These are phyloP conservation scores for Protonibea diacanthus DNA, from an alignment of 2,797 vertebrate species.

Conservation along the genomic window DNA sequence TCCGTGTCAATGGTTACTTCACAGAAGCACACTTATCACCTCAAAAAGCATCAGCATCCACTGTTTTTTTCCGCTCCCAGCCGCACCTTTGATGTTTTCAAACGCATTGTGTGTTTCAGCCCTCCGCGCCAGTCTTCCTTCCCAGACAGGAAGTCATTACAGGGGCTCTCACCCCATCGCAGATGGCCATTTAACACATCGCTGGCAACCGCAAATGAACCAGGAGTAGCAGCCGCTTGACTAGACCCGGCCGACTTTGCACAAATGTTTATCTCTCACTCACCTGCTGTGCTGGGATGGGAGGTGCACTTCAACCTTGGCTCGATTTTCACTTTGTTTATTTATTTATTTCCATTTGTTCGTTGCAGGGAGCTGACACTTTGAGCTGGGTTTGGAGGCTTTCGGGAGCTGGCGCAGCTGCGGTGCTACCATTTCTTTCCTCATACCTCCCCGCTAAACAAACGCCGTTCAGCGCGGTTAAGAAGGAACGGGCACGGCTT, in stretches of 20 bases:
- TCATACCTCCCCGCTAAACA: conserved; percentile 22
- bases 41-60: conserved; percentile 8
- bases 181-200: conserved; percentile 86
- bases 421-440: background rate
- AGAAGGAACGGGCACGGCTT: background rate
- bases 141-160: conserved; percentile 80
- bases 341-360: conserved; percentile 50
- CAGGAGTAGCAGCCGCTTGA: conserved; percentile 70
- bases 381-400: conserved; percentile 13
- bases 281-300: conserved; percentile 70
- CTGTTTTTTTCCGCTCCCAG: conserved; percentile 26
- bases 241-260: conserved; percentile 68
- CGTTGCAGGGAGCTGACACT: conserved; percentile 24
- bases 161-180: conserved; percentile 75
- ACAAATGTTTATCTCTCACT: conserved; percentile 77
- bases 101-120: conserved; percentile 44
- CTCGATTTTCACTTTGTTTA: conserved; percentile 30
- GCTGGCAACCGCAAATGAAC: conserved; percentile 81
- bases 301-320: conserved; percentile 57
- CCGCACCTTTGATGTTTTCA: conserved; percentile 49
- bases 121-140: conserved; percentile 60
- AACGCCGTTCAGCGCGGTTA: conserved; percentile 13
- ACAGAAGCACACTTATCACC: conserved; percentile 18
- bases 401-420: background rate
- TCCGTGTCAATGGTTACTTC: background rate